Base-by-base conservation (phyloP, 2,888 invertebrate genomes). In the Tethea ocularis region DNA sequence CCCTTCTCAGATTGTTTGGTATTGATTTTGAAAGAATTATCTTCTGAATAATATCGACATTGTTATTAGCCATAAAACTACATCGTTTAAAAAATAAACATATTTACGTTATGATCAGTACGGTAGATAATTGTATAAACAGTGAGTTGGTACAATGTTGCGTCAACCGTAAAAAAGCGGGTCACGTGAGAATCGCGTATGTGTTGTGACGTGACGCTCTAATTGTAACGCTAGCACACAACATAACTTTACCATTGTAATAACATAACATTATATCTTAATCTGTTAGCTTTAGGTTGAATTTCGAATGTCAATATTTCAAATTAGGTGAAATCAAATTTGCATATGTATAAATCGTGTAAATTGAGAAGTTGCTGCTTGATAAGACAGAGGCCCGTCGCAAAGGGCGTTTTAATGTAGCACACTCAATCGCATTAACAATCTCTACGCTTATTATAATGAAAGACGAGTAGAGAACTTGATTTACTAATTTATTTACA, bases 351-450 rank as follows among this genome's bases (percentile, higher is more conserved):
- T 69, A 72, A 74, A 72, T 71, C 67, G 70, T 56, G 68, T 67
- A 72, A 77, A 77, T 77, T 71, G 75, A 71, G 73, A 74, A 72
- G 72, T 72, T 67, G 59, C 59, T 53, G 56, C 53, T 61, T 64
- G 66, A 68, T 58, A 59, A 61, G 61, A 61, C 64, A 56, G 57
- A 66, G 57, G 61, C 62, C 64, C 64, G 64, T 57, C 61, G 57
- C 54, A 46, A 61, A 60, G 68, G 58, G 66, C 67, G 67, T 67
- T 71, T 68, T 55, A 71, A 65, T 67, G 62, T 67, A 64, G 59
- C 60, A 61, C 26, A 51, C 23, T 58, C 8, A 46, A 46, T 33
- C 33, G 13, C 33, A 8, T 46, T 20, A 20, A 46, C 46, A 46
- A 46, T 46, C 46, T 46, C 10, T 8, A 10, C 46, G 46, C 20